A percentile compares a stretch with the other conserved stretches of the same genome.
Conservation (phyloP, 2,888 invertebrate species). For the Lysandra coridon region DNA sequence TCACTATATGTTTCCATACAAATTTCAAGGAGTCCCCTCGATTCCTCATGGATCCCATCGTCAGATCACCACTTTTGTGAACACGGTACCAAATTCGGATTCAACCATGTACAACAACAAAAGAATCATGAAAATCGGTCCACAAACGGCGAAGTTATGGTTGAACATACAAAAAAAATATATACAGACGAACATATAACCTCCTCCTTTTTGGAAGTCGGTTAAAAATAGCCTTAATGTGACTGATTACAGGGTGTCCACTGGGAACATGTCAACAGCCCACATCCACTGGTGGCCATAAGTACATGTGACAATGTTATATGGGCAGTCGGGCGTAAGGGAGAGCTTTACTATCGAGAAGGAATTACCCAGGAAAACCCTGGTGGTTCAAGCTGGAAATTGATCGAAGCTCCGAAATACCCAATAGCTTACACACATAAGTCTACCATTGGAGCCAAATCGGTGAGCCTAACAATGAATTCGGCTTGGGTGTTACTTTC, state of each 20-base stretch:
- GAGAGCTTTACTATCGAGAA: constrained; percentile 89
- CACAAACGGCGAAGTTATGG: too few relatives aligned
- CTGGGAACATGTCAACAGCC: constrained; percentile 91
- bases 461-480: constrained; percentile 85
- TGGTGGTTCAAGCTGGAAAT: constrained; percentile 86
- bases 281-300: constrained; percentile 88
- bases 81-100: too few relatives aligned
- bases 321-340: constrained; percentile 94
- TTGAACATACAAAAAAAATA: too few relatives aligned
- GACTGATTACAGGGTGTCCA: constrained; percentile 80
- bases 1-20: too few relatives aligned
- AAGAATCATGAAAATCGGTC: too few relatives aligned
- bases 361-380: constrained; percentile 86
- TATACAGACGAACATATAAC: too few relatives aligned
- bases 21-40: too few relatives aligned
- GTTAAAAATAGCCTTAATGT: too few relatives aligned
- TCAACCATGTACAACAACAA: too few relatives aligned
- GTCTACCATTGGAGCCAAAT: constrained; percentile 79
- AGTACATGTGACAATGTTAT: constrained; percentile 85
- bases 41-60: too few relatives aligned
- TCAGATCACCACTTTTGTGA: too few relatives aligned
- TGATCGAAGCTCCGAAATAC: constrained; percentile 84
- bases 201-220: too few relatives aligned
- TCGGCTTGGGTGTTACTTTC: constrained; percentile 91
- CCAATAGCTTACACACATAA: constrained; percentile 59